A percentile compares a stretch with the other conserved stretches of the same genome.
These are phyloP conservation scores for Eurosta solidaginis DNA, from an alignment of 1,140 invertebrate genomes.

Conservation along the genomic window DNA sequence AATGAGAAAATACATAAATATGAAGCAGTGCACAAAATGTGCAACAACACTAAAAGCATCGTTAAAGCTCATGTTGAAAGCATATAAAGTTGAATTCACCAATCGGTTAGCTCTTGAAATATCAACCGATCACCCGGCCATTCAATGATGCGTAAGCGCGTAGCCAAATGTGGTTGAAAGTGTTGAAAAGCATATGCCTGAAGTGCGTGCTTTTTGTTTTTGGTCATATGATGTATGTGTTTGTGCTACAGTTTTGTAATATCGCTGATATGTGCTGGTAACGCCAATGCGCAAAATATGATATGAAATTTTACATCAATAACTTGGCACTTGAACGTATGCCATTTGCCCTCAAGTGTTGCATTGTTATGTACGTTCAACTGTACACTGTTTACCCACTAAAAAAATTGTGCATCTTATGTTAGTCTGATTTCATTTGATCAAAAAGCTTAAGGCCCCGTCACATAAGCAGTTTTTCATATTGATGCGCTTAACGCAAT, in stretches of 20 bases:
- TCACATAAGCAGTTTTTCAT: no score
- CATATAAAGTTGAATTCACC: not conserved
- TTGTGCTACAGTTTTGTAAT: not conserved
- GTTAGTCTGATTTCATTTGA: no score
- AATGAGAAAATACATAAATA: not conserved
- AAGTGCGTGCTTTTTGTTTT: not conserved
- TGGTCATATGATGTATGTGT: not conserved
- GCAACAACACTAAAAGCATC: not conserved
- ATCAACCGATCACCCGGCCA: not conserved
- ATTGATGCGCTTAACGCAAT: no score
- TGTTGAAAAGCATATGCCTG: not conserved
- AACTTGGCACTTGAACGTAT: not conserved
- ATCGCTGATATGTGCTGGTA: not conserved
- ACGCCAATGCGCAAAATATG: not conserved
- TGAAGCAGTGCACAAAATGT: not conserved
- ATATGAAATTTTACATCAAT: constrained; percentile 1
- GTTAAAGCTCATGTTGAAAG: not conserved
- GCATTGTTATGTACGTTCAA: no score
- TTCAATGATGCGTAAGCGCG: not conserved
- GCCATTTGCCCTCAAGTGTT: not conserved
- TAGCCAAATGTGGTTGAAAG: not conserved
- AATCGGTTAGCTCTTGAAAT: not conserved
- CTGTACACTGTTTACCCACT: no score
- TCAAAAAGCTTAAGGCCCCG: no score
- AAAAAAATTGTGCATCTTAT: no score